phyloP scores from a whole-genome alignment of 1,140 invertebrate species.

The Drosophila insularis region DNA sequence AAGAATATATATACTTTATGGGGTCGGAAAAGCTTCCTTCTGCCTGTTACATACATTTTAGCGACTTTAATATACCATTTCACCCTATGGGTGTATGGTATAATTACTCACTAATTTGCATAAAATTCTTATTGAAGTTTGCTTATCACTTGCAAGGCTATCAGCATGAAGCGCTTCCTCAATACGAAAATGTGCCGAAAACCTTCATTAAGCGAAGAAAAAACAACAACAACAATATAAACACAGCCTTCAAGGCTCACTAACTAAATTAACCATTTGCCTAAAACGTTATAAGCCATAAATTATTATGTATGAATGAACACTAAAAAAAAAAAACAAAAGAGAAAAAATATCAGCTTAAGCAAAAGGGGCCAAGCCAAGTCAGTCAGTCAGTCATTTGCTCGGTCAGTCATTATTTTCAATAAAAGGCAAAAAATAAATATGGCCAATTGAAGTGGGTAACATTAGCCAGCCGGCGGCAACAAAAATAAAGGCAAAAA shows the following conservation, averaged over 20 bases:
- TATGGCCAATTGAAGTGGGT: conserved; percentile 46
- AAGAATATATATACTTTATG: too few species aligned
- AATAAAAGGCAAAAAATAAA: conserved; percentile 53
- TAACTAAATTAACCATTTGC: conserved; percentile 43
- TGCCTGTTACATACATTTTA: too few species aligned
- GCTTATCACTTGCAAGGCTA: conserved; percentile 13
- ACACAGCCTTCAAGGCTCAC: conserved; percentile 42
- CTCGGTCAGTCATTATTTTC: conserved; percentile 43
- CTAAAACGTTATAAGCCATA: conserved; percentile 29
- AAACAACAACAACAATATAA: not conserved
- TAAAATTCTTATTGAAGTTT: conserved; percentile 18
- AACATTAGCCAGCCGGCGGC: conserved; percentile 36
- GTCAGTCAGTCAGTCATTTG: conserved; percentile 16
- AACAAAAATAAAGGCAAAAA: conserved; percentile 14
- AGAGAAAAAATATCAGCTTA: not conserved
- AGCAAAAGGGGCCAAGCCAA: conserved; percentile 22
- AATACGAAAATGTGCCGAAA: conserved; percentile 8
- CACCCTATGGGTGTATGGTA: too few species aligned
- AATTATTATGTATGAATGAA: conserved; percentile 30
- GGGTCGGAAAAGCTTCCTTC: too few species aligned
- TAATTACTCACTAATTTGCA: conserved; percentile 13
- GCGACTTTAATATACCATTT: too few species aligned
- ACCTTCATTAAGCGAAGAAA: conserved; percentile 34
- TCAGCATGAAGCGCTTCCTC: conserved; percentile 13
- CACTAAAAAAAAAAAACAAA: not conserved